These are phyloP conservation scores for Lordiphosa collinella DNA, from an alignment of 1,140 invertebrate genomes.

Conservation along the genomic window DNA sequence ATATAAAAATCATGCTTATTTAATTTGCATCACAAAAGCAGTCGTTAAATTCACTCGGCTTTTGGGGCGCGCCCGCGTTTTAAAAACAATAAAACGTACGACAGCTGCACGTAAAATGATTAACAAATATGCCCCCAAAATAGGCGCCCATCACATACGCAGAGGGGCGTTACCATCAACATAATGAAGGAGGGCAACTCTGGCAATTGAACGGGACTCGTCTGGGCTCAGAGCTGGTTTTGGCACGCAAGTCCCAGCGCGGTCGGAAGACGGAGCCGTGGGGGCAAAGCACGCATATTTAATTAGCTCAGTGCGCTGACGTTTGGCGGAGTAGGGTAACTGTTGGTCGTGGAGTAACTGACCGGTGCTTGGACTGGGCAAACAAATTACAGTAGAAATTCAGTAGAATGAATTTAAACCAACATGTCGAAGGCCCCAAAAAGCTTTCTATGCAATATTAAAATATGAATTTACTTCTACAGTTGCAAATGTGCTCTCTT, in stretches of 20 bases:
- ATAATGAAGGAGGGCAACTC: slow-evolving; percentile 12
- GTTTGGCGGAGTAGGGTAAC: slow-evolving; percentile 8
- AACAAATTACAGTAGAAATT: slow-evolving; percentile 18
- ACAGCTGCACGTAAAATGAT: slow-evolving; percentile 55
- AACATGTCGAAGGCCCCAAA: too few relatives aligned
- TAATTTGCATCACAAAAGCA: slow-evolving; percentile 68
- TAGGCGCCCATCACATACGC: slow-evolving; percentile 28
- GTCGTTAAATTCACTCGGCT: slow-evolving; percentile 56
- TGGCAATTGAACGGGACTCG: not conserved
- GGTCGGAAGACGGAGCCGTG: slow-evolving; percentile 13
- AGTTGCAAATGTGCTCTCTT: too few relatives aligned
- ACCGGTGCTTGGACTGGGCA: slow-evolving; percentile 24
- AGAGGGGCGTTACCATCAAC: too few relatives aligned
- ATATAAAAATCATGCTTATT: slow-evolving; percentile 76
- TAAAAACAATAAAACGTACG: slow-evolving; percentile 67
- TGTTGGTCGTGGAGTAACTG: slow-evolving; percentile 16
- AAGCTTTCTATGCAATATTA: too few relatives aligned
- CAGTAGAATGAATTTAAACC: too few relatives aligned
- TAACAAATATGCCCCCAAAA: slow-evolving; percentile 60
- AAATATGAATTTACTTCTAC: too few relatives aligned
- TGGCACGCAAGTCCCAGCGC: slow-evolving; percentile 57
- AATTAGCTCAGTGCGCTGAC: slow-evolving; percentile 51
- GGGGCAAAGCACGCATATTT: slow-evolving; percentile 57
- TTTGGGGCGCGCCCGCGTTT: slow-evolving; percentile 46
- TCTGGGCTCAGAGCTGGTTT: not conserved